phyloP scores from a whole-genome alignment of 2,888 invertebrate genomes.

The Matsumyia berberina region DNA sequence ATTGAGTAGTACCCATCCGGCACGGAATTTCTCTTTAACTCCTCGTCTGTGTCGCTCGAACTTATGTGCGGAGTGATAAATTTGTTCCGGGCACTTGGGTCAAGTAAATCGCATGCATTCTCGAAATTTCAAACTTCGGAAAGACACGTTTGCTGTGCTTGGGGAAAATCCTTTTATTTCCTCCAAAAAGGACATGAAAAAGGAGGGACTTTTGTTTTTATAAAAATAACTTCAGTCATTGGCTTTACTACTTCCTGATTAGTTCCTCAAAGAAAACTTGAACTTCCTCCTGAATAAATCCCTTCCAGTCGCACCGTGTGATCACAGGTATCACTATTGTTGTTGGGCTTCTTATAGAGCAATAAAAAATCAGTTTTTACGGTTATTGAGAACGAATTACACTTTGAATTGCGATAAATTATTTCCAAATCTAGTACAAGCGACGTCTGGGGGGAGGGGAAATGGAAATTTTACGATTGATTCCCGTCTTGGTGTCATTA shows the following conservation, averaged over 20 bases:
- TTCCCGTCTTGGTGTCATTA: constrained; percentile 23
- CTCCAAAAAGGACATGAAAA: background rate
- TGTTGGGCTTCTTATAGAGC: background rate
- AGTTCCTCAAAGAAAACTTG: background rate
- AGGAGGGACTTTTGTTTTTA: background rate
- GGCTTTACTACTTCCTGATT: background rate
- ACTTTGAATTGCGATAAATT: constrained; percentile 15
- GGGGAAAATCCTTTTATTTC: background rate
- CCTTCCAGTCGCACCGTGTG: too few relatives aligned
- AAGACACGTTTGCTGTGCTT: constrained; percentile 5
- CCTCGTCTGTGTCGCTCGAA: background rate
- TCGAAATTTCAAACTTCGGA: constrained; percentile 2
- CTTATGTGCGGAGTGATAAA: background rate
- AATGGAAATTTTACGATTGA: constrained; percentile 41
- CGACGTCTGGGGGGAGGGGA: constrained; percentile 13
- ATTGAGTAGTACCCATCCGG: background rate
- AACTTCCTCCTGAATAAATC: too few relatives aligned
- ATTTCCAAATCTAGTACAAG: background rate
- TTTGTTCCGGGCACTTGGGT: background rate
- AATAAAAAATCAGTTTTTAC: constrained; percentile 32
- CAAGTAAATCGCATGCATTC: constrained; percentile 21
- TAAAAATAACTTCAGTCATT: background rate
- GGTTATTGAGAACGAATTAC: constrained; percentile 28
- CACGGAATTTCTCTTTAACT: background rate
- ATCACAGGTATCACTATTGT: background rate